phyloP scores from a whole-genome alignment of 2,113 vertebrate species.

The Carollia perspicillata region DNA sequence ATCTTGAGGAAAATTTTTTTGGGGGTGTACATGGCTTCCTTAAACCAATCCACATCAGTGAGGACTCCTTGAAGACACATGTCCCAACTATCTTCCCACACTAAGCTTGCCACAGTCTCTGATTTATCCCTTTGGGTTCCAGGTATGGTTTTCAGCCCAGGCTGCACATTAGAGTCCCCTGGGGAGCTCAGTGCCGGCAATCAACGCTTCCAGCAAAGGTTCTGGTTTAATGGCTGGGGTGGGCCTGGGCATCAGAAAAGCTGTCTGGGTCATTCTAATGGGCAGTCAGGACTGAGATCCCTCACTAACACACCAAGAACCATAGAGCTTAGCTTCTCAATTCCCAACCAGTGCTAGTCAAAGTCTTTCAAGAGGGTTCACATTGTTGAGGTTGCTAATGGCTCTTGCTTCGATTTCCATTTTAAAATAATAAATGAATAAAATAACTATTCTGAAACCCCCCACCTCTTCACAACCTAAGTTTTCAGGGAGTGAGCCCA shows the following conservation, averaged over 20 bases:
- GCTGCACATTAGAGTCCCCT: not conserved
- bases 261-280: not conserved
- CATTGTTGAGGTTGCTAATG: no score
- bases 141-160: not conserved
- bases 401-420: not conserved
- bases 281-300: accelerated
- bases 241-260: not conserved
- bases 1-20: not conserved
- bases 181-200: no score
- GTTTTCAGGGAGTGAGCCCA: not conserved
- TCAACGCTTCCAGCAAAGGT: not conserved
- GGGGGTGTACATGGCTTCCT: not conserved
- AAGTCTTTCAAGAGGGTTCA: not conserved
- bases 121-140: not conserved
- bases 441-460: not conserved
- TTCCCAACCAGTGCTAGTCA: not conserved
- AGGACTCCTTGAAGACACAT: not conserved
- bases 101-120: not conserved
- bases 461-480: not conserved
- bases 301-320: not conserved
- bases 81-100: not conserved
- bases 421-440: not conserved
- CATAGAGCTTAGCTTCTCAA: not conserved
- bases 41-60: not conserved
- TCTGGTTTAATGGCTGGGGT: not conserved